phyloP scores from a whole-genome alignment of 1,140 invertebrate genomes.

The Mactra quadrangularis region DNA sequence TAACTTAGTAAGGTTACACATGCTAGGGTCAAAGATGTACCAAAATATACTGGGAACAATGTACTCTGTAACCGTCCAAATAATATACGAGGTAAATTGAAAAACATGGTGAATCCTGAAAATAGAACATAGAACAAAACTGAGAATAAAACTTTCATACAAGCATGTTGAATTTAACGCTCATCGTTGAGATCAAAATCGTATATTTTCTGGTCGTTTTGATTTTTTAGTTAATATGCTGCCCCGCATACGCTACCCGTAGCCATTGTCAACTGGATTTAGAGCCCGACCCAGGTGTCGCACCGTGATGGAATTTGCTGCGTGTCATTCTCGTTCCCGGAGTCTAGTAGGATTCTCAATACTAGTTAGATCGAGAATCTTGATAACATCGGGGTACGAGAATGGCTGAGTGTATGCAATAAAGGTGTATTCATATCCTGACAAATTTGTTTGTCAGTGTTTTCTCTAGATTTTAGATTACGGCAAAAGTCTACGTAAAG shows the following conservation, averaged over 20 bases:
- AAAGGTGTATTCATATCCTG: too few relatives aligned
- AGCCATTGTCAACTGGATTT: neutral
- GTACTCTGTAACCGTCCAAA: slow-evolving; percentile 51
- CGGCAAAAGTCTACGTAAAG: too few relatives aligned
- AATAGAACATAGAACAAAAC: neutral
- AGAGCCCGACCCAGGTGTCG: neutral
- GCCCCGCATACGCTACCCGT: neutral
- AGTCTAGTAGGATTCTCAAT: too few relatives aligned
- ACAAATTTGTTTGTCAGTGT: neutral
- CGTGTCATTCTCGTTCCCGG: too few relatives aligned
- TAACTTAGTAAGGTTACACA: slow-evolving; percentile 42
- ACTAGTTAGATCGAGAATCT: too few relatives aligned
- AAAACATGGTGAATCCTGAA: slow-evolving; percentile 58
- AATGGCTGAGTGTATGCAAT: neutral
- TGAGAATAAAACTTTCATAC: neutral
- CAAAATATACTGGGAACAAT: slow-evolving; percentile 56
- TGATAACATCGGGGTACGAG: too few relatives aligned
- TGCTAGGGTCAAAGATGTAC: slow-evolving; percentile 27
- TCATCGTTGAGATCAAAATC: neutral
- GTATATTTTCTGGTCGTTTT: neutral
- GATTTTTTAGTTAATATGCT: neutral
- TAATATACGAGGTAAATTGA: slow-evolving; percentile 32
- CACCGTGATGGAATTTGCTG: too few relatives aligned
- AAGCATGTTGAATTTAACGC: neutral
- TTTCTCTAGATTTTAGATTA: too few relatives aligned